Evolutionary conservation across 2,113 vertebrate genomes (phyloP), one percentile per base, ranked within the genome.

Genomic region (Petromus typicus): DNA sequence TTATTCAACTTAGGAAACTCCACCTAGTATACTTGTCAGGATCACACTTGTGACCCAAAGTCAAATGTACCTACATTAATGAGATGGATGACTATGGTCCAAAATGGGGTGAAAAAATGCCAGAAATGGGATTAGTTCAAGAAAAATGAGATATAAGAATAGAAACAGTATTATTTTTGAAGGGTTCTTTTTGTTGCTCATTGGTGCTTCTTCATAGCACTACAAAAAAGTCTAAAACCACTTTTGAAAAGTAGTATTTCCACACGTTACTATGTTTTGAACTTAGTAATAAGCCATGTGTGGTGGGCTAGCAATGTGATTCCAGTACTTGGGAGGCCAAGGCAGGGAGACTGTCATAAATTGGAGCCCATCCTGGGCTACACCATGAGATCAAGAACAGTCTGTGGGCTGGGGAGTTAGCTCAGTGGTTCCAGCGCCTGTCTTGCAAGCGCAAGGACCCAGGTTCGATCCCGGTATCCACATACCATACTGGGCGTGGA

Each of bases 201-300:
- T 81, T 85, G 91, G 40, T 54, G 22, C 66, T 94, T 90, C 56
- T 87, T 30, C 25, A 34, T 25, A 48, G 54, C 40, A 87, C 37
- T 86, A 17, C 25, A 22, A 45, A 90, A 45, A 81, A 61, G 34
- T 71, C 59, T 57, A 56, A 75, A 75, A 34, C 84, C 85, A 76
- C 30, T 94, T 85, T 57, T 95, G 64, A 90, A 93, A 89, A 79
- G n/a, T 30, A 66, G 17, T 57, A 79, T 94, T 90, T 87, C 37
- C 34, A 37, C 34, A 78, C 54, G 16, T 51, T 59, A 45, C 40
- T 32, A 64, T n/a, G 78, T 95, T 75, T 45, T 45, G 93, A 94
- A 45, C 25, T 45, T 30, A 30, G 13, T 75, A 48, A 48, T 76
- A 17, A 32, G 25, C 73, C 13, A 16, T 7, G 43, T 3, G 7